phyloP scores from a whole-genome alignment of 2,797 vertebrate species.

The Champsocephalus gunnari region DNA sequence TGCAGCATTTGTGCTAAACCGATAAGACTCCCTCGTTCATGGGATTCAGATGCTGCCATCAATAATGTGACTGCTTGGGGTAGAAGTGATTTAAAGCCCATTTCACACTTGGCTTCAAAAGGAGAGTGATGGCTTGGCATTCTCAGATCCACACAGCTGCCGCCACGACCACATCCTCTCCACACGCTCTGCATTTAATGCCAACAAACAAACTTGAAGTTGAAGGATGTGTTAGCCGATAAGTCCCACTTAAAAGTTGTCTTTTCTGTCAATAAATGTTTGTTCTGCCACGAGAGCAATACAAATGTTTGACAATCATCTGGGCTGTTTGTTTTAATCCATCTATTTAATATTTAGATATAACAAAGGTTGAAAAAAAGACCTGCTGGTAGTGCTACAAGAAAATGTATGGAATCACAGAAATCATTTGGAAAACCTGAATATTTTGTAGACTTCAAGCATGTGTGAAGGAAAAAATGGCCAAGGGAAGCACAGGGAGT shows the following conservation, averaged over 20 bases:
- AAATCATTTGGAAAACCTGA: background rate
- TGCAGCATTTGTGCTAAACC: conserved; percentile 73
- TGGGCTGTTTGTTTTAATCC: background rate
- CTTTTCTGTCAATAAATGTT: background rate
- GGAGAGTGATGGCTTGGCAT: conserved; percentile 63
- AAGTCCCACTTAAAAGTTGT: conserved; percentile 28
- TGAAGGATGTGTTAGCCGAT: conserved; percentile 8
- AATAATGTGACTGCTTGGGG: conserved; percentile 73
- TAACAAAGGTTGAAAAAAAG: background rate
- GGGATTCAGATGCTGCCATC: conserved; percentile 72
- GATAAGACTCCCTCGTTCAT: conserved; percentile 75
- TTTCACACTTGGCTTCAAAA: conserved; percentile 82
- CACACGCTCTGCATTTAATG: conserved; percentile 47
- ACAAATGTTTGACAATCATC: too few relatives aligned
- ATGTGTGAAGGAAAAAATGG: conserved; percentile 2
- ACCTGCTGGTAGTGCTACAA: background rate
- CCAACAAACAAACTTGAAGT: conserved; percentile 47
- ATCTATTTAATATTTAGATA: background rate
- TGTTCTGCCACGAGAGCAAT: too few relatives aligned
- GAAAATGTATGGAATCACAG: too few relatives aligned
- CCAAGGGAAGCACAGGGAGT: background rate
- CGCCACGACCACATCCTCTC: conserved; percentile 53
- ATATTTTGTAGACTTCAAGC: background rate
- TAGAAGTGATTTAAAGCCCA: conserved; percentile 80
- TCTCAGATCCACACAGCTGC: conserved; percentile 61